Evolutionary conservation across 2,888 invertebrate species (phyloP).

Genomic region (Drosophila histrio): DNA sequence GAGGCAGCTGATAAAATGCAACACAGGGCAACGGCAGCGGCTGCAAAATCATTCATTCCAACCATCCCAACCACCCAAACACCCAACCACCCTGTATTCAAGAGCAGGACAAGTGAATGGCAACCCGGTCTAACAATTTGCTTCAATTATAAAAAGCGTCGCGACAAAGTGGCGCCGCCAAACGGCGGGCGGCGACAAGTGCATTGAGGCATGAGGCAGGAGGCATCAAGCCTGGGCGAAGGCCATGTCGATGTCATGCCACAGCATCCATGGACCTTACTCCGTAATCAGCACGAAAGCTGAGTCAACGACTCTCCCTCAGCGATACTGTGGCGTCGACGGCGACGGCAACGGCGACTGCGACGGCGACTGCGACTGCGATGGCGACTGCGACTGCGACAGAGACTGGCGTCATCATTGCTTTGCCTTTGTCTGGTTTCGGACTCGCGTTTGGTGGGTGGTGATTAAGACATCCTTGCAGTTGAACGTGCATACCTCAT

Average conservation of each 20-base stretch:
- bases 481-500: constrained; percentile 5
- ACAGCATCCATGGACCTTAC: constrained; percentile 15
- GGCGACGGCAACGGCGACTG: too few species aligned
- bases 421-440: constrained; percentile 38
- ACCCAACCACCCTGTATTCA: constrained; percentile 5
- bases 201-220: constrained; percentile 42
- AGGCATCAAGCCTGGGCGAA: constrained; percentile 24
- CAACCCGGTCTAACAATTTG: constrained; percentile 77
- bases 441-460: neutral
- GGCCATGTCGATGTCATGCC: constrained; percentile 38
- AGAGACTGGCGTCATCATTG: constrained; percentile 40
- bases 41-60: neutral
- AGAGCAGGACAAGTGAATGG: constrained; percentile 61
- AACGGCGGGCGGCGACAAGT: constrained; percentile 56
- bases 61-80: constrained; percentile 4
- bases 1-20: constrained; percentile 62
- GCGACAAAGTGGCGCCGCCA: constrained; percentile 80
- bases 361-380: too few species aligned
- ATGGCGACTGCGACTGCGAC: too few species aligned
- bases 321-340: too few species aligned
- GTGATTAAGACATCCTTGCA: neutral
- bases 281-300: constrained; percentile 63
- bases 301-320: constrained; percentile 41
- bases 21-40: constrained; percentile 23
- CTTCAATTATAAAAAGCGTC: constrained; percentile 80